A percentile compares a stretch with the other conserved stretches of the same genome.
These are phyloP conservation scores for Luffia ferchaultella DNA, from an alignment of 2,888 invertebrate genomes.

Conservation along the genomic window DNA sequence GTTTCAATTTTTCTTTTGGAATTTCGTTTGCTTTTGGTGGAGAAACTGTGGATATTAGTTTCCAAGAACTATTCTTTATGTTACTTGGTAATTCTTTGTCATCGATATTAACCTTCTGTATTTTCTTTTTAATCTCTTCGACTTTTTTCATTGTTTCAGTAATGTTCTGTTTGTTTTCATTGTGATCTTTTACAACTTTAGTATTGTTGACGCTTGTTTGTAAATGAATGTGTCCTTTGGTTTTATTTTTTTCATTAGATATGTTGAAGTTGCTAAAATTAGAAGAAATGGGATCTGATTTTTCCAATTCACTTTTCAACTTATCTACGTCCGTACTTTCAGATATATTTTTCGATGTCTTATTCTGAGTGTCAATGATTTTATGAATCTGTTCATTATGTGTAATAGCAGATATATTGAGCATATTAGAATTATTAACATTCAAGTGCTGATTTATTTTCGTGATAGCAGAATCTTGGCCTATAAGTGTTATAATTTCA, in stretches of 20 bases:
- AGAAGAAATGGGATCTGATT: no score
- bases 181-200: constrained; percentile 8
- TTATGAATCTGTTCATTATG: not conserved
- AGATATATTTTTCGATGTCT: not conserved
- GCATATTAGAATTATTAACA: constrained; percentile 18
- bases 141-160: constrained; percentile 36
- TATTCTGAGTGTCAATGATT: not conserved
- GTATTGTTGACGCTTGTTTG: no score
- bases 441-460: constrained; percentile 12
- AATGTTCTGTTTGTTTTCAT: constrained; percentile 23
- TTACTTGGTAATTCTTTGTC: constrained; percentile 41
- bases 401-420: not conserved
- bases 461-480: constrained; percentile 2
- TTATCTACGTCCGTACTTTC: not conserved
- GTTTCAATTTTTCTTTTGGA: constrained; percentile 41
- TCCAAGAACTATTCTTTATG: constrained; percentile 61
- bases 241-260: no score
- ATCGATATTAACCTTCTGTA: constrained; percentile 53
- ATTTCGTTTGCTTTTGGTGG: constrained; percentile 52
- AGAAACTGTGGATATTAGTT: constrained; percentile 63
- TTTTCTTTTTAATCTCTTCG: constrained; percentile 55
- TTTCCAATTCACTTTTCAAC: not conserved
- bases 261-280: no score
- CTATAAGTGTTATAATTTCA: not conserved
- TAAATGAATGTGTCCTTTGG: no score